Percentiles rank a stretch among this genome's conserved stretches.
Evolutionary conservation across 1,140 invertebrate genomes (phyloP).

Genomic region (Drosophila pachea): DNA sequence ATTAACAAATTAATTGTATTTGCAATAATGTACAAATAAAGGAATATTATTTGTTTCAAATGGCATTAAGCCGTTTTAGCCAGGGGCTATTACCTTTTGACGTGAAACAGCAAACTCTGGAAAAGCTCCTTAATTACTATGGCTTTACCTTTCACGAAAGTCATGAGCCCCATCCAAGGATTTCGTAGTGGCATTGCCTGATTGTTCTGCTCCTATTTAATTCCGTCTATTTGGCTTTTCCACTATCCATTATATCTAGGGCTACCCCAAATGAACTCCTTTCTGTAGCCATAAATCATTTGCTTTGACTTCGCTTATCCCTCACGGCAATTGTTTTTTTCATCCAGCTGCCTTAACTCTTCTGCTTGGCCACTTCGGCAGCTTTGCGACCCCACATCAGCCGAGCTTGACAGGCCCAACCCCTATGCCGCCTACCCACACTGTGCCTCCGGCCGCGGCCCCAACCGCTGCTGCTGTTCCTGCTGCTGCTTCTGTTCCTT

Average conservation of each 20-base stretch:
- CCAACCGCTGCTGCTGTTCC: not conserved
- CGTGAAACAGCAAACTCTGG: too few relatives aligned
- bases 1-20: too few relatives aligned
- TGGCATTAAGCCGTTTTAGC: too few relatives aligned
- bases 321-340: conserved; percentile 7
- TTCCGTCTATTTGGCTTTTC: not conserved
- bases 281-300: conserved; percentile 17
- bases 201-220: not conserved
- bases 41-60: too few relatives aligned
- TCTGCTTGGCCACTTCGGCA: conserved; percentile 19
- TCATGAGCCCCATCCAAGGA: too few relatives aligned
- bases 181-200: not conserved
- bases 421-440: too few relatives aligned
- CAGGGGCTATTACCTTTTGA: too few relatives aligned
- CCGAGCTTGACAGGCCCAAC: not conserved
- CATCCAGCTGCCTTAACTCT: conserved; percentile 14
- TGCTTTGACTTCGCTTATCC: conserved; percentile 4
- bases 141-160: too few relatives aligned
- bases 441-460: too few relatives aligned
- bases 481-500: not conserved
- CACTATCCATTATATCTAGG: not conserved
- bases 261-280: not conserved
- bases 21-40: too few relatives aligned
- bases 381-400: conserved; percentile 9
- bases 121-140: too few relatives aligned